Percentiles rank a stretch among this genome's conserved stretches.
Evolutionary conservation across 2,113 vertebrate genomes (phyloP).

Genomic region (Machaerirhynchus nigripectus): DNA sequence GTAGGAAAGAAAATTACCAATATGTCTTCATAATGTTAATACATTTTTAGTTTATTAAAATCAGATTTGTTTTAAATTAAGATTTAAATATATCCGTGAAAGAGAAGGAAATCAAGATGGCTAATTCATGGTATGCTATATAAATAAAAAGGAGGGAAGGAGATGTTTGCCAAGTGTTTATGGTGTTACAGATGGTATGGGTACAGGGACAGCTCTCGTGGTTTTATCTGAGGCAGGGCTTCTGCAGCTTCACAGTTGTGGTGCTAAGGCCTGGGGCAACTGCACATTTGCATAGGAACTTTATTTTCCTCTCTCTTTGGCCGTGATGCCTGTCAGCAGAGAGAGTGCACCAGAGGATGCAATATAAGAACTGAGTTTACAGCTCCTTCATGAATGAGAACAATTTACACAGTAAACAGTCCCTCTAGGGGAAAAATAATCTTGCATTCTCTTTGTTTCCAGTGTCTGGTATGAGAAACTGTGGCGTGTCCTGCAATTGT

Average conservation of each 20-base stretch:
- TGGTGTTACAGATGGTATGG: not conserved
- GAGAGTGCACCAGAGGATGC: not conserved
- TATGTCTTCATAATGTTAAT: not conserved
- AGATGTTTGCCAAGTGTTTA: not conserved
- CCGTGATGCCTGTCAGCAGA: not conserved
- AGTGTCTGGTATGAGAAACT: not conserved
- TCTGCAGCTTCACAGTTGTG: not conserved
- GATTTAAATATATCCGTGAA: not conserved
- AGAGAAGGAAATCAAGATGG: not conserved
- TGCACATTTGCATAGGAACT: not conserved
- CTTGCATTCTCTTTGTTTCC: not conserved
- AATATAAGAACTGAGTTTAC: not conserved
- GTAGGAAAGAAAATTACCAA: not conserved
- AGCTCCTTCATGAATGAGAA: not conserved
- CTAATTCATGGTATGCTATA: not conserved
- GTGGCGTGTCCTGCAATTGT: not conserved
- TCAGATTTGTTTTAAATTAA: not conserved
- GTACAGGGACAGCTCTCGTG: not conserved
- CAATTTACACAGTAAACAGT: not conserved
- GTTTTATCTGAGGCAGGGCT: not conserved
- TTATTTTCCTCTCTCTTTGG: not conserved
- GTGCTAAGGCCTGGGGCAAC: not conserved
- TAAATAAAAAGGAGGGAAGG: not conserved
- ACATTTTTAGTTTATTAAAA: not conserved
- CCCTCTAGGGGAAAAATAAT: not conserved